phyloP scores from a whole-genome alignment of 2,113 vertebrate genomes.

The Stictonetta naevosa region DNA sequence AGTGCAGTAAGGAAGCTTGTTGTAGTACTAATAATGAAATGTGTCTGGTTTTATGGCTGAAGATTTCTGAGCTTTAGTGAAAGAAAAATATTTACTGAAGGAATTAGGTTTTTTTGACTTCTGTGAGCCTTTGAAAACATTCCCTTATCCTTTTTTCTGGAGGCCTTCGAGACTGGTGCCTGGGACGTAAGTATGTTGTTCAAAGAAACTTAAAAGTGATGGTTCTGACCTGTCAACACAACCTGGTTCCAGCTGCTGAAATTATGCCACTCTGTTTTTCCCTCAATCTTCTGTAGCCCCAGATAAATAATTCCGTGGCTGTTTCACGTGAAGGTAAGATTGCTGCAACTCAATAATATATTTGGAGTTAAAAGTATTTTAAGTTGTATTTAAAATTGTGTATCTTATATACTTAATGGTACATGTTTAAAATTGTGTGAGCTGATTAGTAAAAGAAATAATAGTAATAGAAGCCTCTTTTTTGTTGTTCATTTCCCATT shows the following conservation, averaged over 20 bases:
- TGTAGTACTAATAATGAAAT: background rate
- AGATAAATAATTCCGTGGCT: background rate
- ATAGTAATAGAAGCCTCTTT: background rate
- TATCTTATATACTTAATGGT: background rate
- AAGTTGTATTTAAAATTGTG: background rate
- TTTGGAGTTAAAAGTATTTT: background rate
- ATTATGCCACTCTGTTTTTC: background rate
- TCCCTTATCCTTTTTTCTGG: background rate
- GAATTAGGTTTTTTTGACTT: background rate
- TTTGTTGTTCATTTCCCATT: background rate
- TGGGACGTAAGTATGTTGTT: background rate
- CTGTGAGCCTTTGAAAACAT: constrained; percentile 6
- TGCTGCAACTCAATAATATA: background rate
- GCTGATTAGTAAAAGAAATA: constrained; percentile 1
- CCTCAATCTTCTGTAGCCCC: background rate
- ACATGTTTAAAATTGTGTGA: background rate
- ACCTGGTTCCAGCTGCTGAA: background rate
- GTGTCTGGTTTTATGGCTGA: background rate
- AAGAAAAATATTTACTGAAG: constrained; percentile 18
- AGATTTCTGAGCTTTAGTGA: constrained; percentile 13
- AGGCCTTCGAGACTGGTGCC: background rate
- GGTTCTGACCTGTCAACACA: constrained; percentile 1
- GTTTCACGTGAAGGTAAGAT: background rate
- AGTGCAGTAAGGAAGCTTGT: background rate
- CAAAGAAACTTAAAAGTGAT: background rate